phyloP scores from a whole-genome alignment of 1,140 invertebrate species.

The Drosophila repleta region DNA sequence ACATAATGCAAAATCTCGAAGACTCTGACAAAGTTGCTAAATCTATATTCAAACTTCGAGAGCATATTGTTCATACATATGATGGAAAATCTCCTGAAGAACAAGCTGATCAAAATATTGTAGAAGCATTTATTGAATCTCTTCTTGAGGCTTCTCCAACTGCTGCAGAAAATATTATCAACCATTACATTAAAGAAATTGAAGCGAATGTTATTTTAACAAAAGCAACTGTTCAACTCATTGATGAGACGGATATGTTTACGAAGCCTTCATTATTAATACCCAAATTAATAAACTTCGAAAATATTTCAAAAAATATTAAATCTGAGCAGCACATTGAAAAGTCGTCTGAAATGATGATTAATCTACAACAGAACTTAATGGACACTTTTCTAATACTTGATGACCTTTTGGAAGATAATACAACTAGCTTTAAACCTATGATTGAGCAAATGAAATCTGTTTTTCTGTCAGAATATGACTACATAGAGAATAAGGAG shows the following conservation, averaged over 20 bases:
- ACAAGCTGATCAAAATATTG: slow-evolving; percentile 9
- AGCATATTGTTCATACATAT: slow-evolving; percentile 76
- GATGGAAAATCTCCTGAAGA: slow-evolving; percentile 49
- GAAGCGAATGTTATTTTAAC: slow-evolving; percentile 51
- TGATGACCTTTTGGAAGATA: slow-evolving; percentile 63
- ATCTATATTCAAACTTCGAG: slow-evolving; percentile 62
- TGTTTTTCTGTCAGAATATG: neutral
- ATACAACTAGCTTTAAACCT: slow-evolving; percentile 18
- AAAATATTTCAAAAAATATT: slow-evolving; percentile 52
- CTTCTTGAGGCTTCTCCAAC: slow-evolving; percentile 43
- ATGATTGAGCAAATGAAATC: slow-evolving; percentile 33
- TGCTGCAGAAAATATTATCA: slow-evolving; percentile 36
- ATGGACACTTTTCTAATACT: slow-evolving; percentile 64
- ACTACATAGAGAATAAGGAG: neutral
- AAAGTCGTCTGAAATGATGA: slow-evolving; percentile 57
- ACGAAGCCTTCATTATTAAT: slow-evolving; percentile 44
- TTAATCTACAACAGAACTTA: slow-evolving; percentile 60
- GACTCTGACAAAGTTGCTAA: slow-evolving; percentile 48
- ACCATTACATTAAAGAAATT: slow-evolving; percentile 46
- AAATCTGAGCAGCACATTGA: slow-evolving; percentile 30
- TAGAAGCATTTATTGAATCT: slow-evolving; percentile 55
- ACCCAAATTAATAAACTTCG: slow-evolving; percentile 51
- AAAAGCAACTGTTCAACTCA: slow-evolving; percentile 48
- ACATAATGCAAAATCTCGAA: slow-evolving; percentile 39
- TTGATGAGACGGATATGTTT: slow-evolving; percentile 49